Evolutionary conservation across 2,888 invertebrate genomes (phyloP).

Genomic region (Pandemis corylana): DNA sequence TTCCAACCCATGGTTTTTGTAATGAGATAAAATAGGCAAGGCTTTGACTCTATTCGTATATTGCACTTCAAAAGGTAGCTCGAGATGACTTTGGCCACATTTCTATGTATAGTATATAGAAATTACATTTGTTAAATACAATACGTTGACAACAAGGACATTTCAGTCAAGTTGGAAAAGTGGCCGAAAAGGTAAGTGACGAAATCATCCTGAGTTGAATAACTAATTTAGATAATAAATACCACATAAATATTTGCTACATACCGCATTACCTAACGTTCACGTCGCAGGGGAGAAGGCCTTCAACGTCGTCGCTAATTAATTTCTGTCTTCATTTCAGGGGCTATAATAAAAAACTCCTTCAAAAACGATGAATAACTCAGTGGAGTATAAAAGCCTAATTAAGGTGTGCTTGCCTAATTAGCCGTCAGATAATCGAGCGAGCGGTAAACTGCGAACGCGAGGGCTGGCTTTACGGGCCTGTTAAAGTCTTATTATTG

Average conservation of each 20-base stretch:
- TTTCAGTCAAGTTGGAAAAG: too few relatives aligned
- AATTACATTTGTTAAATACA: too few relatives aligned
- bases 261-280: background rate
- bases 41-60: too few relatives aligned
- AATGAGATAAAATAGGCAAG: too few relatives aligned
- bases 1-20: too few relatives aligned
- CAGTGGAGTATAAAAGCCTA: slow-evolving; percentile 53
- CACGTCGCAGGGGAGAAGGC: slow-evolving; percentile 4
- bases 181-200: too few relatives aligned
- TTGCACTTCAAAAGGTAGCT: too few relatives aligned
- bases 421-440: slow-evolving; percentile 60
- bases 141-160: too few relatives aligned
- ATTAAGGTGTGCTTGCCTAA: slow-evolving; percentile 59
- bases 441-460: slow-evolving; percentile 55
- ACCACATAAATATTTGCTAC: background rate
- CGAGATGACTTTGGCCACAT: too few relatives aligned
- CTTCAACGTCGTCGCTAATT: slow-evolving; percentile 41
- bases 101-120: too few relatives aligned
- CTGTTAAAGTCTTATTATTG: slow-evolving; percentile 68
- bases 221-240: background rate
- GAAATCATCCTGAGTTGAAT: too few relatives aligned
- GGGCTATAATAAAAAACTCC: slow-evolving; percentile 41
- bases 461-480: slow-evolving; percentile 61
- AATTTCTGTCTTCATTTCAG: slow-evolving; percentile 42
- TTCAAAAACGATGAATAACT: slow-evolving; percentile 49